phyloP scores from a whole-genome alignment of 2,888 invertebrate genomes.

The Cantharis lateralis region DNA sequence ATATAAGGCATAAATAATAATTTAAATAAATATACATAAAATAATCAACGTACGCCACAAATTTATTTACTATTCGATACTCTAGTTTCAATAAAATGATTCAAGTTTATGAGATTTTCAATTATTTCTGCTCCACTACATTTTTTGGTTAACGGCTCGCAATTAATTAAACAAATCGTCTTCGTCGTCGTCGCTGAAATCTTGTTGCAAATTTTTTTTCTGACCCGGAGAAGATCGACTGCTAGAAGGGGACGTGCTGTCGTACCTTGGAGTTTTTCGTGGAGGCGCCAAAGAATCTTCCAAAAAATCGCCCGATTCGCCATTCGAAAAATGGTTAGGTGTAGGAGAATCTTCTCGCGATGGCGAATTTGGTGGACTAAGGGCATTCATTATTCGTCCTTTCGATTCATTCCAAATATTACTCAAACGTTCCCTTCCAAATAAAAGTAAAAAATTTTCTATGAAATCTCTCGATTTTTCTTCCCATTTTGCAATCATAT shows the following conservation, averaged over 20 bases:
- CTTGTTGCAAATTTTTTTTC: constrained; percentile 39
- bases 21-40: constrained; percentile 20
- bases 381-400: constrained; percentile 86
- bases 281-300: constrained; percentile 52
- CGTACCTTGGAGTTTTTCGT: constrained; percentile 51
- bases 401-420: constrained; percentile 93
- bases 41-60: constrained; percentile 10
- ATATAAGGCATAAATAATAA: constrained; percentile 9
- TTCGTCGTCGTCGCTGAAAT: constrained; percentile 52
- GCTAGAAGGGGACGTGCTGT: constrained; percentile 42
- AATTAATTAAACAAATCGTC: constrained; percentile 34
- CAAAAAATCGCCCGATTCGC: constrained; percentile 44
- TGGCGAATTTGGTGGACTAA: constrained; percentile 88
- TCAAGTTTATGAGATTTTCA: neutral
- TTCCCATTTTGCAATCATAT: constrained; percentile 96
- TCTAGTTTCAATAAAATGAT: neutral
- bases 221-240: constrained; percentile 24
- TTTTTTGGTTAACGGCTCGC: constrained; percentile 10
- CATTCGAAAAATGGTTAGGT: constrained; percentile 48
- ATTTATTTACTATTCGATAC: constrained; percentile 12
- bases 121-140: neutral
- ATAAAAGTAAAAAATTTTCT: constrained; percentile 91
- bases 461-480: constrained; percentile 97
- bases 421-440: constrained; percentile 85
- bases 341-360: constrained; percentile 44